phyloP scores from a whole-genome alignment of 2,113 vertebrate genomes.

The Gobiocypris rarus region DNA sequence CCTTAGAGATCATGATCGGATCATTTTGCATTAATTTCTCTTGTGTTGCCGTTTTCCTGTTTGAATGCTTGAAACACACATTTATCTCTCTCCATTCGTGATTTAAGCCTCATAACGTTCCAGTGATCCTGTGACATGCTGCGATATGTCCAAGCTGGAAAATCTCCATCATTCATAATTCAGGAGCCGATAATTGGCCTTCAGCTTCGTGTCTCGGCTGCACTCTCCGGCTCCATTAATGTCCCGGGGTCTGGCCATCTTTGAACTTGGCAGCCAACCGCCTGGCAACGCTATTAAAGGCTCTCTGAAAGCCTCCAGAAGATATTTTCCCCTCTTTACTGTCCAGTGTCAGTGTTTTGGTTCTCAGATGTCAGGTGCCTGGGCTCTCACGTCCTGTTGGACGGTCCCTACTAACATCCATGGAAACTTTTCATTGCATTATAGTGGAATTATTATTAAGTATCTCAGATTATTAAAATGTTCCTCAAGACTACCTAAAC shows the following conservation, averaged over 20 bases:
- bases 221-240: constrained; percentile 39
- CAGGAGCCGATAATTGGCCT: constrained; percentile 43
- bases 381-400: not conserved
- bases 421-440: too few species aligned
- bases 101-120: not conserved
- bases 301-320: constrained; percentile 38
- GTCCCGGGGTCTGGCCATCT: constrained; percentile 47
- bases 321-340: constrained; percentile 10
- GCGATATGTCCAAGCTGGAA: constrained; percentile 34
- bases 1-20: not conserved
- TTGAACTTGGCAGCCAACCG: constrained; percentile 44
- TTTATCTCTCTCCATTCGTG: not conserved
- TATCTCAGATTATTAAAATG: too few species aligned
- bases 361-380: not conserved
- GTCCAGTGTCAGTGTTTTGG: not conserved
- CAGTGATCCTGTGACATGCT: too few species aligned
- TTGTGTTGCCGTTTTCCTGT: not conserved
- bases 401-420: not conserved
- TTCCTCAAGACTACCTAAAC: too few species aligned
- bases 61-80: not conserved
- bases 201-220: constrained; percentile 24
- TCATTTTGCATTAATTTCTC: not conserved
- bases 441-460: too few species aligned
- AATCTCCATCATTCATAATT: constrained; percentile 56
- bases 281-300: constrained; percentile 41